Percentiles rank a stretch among this genome's conserved stretches.
These are phyloP conservation scores for Hydrozoanthus tunicans DNA, from an alignment of 64 coral and sea anemone genomes.

Conservation along the genomic window DNA sequence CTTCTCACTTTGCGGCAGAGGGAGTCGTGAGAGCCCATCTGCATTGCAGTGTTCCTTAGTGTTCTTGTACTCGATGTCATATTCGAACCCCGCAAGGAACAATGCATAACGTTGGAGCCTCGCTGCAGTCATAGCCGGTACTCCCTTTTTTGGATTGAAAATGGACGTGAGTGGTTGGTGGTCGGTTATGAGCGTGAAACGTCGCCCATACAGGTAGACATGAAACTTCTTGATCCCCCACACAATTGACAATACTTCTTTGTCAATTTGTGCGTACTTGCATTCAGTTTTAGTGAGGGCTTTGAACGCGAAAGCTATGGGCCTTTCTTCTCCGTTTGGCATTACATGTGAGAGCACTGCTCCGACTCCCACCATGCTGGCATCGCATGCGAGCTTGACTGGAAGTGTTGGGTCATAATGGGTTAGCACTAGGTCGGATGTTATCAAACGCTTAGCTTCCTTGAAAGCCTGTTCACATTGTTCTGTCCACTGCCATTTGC, in stretches of 20 bases:
- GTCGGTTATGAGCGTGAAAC: neutral
- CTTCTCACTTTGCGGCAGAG: neutral
- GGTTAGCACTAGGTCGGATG: neutral
- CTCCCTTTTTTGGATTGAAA: neutral
- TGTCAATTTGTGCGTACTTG: neutral
- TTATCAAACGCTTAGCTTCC: neutral
- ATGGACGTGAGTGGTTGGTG: neutral
- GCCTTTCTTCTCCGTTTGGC: neutral
- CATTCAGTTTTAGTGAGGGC: neutral
- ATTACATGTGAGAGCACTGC: neutral
- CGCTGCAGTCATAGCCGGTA: neutral
- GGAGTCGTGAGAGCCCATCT: neutral
- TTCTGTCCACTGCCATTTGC: neutral
- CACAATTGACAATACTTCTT: neutral
- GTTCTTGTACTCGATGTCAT: conserved; percentile 12
- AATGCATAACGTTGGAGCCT: too few species aligned
- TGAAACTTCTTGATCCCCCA: too few species aligned
- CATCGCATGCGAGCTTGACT: neutral
- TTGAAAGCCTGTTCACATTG: neutral
- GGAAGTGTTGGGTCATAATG: neutral
- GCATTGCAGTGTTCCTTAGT: neutral
- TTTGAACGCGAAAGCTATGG: neutral
- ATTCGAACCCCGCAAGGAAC: neutral
- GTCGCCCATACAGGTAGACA: neutral
- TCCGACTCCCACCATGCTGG: neutral